Conservation (phyloP, 2,113 vertebrate species). For the Pelusios castaneus region DNA sequence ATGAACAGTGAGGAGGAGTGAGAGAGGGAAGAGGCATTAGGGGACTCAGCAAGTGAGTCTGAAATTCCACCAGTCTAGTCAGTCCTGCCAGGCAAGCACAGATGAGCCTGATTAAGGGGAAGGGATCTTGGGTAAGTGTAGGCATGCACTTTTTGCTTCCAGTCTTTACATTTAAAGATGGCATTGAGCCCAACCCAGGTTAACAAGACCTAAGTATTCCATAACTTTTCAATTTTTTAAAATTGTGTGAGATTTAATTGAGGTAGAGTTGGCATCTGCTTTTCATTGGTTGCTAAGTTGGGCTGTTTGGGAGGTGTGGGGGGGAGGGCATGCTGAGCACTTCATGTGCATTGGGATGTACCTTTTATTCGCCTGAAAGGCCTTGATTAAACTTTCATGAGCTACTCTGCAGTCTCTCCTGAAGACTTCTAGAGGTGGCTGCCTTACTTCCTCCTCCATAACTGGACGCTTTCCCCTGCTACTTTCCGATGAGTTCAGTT, state of each 20-base stretch:
- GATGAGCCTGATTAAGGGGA: background rate
- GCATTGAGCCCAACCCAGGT: background rate
- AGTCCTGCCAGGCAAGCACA: background rate
- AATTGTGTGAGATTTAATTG: no score
- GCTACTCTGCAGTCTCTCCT: background rate
- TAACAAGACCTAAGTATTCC: background rate
- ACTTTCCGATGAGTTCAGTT: background rate
- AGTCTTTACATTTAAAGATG: background rate
- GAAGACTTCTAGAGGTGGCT: background rate
- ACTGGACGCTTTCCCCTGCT: background rate
- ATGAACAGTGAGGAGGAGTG: background rate
- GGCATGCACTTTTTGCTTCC: background rate
- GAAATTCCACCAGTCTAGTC: background rate
- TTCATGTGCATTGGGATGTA: background rate
- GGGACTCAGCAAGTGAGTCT: background rate
- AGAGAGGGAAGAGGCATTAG: background rate
- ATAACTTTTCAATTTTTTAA: no score
- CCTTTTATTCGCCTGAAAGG: background rate
- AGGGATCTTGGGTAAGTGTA: background rate
- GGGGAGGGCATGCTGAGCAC: background rate
- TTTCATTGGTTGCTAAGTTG: background rate
- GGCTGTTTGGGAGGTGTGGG: no score
- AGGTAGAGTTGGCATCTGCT: background rate
- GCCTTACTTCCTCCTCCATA: background rate
- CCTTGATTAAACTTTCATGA: background rate